Evolutionary conservation across 2,888 invertebrate genomes (phyloP), one percentile per base, ranked within the genome.

Genomic region (Minunthozetes semirufus): DNA sequence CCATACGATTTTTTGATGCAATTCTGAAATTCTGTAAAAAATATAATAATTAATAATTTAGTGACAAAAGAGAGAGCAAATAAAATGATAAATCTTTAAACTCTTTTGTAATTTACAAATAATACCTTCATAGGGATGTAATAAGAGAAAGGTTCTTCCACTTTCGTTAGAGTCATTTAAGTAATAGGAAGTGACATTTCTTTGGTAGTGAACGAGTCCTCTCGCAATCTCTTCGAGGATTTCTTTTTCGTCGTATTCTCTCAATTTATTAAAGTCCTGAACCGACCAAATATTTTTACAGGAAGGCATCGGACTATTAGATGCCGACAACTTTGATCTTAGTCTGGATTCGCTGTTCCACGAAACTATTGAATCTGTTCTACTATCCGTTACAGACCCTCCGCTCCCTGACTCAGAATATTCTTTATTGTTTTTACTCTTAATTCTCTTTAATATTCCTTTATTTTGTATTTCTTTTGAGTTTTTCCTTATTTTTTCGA

Each of bases 241-340:
- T 15, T 19, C n/a, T 66, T 74, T 68, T 15, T 66, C 38, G 22
- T 74, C 74, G 8, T 15, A 15, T 29, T 74, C 29, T 8, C 27
- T 27, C 1, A 74, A 22, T 66, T 74, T 74, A 17, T 74, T 17
- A 17, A 74, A 19, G 19, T 74, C 74, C 15, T 66, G 8, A 15
- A 68, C 42, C 8, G 74, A 70, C 74, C 74, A 74, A 53, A 74
- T 68, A 17, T 68, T 72, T 46, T 68, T 74, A 68, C 29, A 53
- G 8, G 74, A 68, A 15, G 74, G 74, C 48, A 68, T n/a, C 11
- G 70, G n/a, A 61, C 25, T 19, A 70, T 70, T 70, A 63, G 42
- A 5, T 22, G 46, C 1, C 15, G n/a, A 4, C 15, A 46, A 4
- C n/a, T 70, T 70, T n/a, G 19, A 46, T 25, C n/a, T 17, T 27